Conservation (phyloP, 2,113 vertebrate species). For the Rhinopomastus cyanomelas region DNA sequence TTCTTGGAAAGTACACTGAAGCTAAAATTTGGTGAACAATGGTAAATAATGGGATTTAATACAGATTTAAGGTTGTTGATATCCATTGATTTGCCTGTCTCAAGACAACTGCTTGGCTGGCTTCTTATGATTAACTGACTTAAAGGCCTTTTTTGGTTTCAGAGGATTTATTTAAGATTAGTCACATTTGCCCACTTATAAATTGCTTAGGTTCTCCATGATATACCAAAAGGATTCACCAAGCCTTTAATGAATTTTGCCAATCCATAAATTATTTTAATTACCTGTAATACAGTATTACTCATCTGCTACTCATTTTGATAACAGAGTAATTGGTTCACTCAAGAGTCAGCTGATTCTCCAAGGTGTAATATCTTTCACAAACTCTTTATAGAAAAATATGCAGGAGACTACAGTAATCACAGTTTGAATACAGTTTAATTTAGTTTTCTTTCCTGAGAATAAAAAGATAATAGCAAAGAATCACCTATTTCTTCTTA, state of each 20-base stretch:
- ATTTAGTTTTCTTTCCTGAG: not conserved
- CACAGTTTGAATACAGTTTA: not conserved
- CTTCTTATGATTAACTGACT: constrained; percentile 57
- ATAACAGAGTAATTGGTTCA: not conserved
- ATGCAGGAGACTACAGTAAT: not conserved
- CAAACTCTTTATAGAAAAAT: not conserved
- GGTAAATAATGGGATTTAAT: constrained; percentile 53
- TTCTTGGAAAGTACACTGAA: not conserved
- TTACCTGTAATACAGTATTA: not conserved
- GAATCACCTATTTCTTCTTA: not conserved
- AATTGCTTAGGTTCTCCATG: not conserved
- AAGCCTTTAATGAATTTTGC: not conserved
- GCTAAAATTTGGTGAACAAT: constrained; percentile 51
- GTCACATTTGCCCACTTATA: constrained; percentile 9
- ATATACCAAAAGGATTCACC: not conserved
- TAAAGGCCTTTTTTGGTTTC: constrained; percentile 52
- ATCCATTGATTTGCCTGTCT: constrained; percentile 47
- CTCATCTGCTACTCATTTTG: constrained; percentile 10
- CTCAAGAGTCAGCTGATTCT: not conserved
- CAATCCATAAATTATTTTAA: constrained; percentile 12
- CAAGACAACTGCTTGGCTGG: constrained; percentile 1
- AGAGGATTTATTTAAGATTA: constrained; percentile 40
- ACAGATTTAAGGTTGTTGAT: constrained; percentile 36
- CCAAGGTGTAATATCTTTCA: not conserved
- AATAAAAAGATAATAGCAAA: not conserved